phyloP scores from a whole-genome alignment of 2,888 invertebrate genomes.

The Drosophila peninsularis region DNA sequence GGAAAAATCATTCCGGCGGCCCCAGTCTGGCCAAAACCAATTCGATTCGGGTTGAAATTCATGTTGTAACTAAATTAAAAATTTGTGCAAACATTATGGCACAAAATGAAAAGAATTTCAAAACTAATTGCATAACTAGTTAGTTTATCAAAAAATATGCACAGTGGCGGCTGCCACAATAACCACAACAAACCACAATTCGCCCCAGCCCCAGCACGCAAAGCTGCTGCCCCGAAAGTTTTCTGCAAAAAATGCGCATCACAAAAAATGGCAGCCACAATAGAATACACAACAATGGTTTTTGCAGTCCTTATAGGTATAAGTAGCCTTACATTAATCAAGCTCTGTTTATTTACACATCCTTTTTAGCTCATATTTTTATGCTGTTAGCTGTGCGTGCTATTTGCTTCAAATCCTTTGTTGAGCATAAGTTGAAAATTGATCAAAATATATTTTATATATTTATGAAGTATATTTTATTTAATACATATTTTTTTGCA shows the following conservation, averaged over 20 bases:
- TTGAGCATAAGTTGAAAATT: too few species aligned
- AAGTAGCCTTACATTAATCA: background rate
- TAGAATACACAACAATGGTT: background rate
- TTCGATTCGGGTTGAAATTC: background rate
- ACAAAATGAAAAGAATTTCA: conserved; percentile 2
- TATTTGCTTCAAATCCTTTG: too few species aligned
- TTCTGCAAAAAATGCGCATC: background rate
- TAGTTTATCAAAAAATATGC: background rate
- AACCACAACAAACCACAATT: conserved; percentile 8
- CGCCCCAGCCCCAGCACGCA: background rate
- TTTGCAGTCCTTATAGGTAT: too few species aligned
- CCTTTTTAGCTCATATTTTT: background rate
- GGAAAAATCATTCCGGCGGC: background rate
- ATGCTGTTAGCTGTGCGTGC: too few species aligned
- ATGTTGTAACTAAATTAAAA: conserved; percentile 5
- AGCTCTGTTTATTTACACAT: background rate
- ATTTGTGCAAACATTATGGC: conserved; percentile 2
- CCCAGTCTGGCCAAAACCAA: background rate
- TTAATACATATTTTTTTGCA: too few species aligned
- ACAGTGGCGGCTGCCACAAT: background rate
- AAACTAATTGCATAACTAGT: conserved; percentile 11
- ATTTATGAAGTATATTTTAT: too few species aligned
- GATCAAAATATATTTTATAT: too few species aligned
- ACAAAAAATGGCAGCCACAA: background rate
- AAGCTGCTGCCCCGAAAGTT: background rate